phyloP scores from a whole-genome alignment of 1,140 invertebrate species.

The Nautilus pompilius region DNA sequence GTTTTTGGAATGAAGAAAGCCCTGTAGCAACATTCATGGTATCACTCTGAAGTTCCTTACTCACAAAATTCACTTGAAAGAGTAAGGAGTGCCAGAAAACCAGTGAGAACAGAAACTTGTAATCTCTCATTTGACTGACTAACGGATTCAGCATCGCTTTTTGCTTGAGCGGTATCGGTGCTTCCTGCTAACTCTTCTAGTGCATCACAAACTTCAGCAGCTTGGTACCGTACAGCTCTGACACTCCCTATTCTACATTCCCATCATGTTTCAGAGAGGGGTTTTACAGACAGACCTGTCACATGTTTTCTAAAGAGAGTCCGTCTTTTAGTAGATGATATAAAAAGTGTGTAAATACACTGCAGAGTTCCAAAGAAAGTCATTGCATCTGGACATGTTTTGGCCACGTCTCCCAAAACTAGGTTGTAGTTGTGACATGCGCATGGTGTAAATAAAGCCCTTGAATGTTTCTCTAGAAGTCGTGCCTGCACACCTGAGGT shows the following conservation, averaged over 20 bases:
- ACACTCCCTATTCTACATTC: not conserved
- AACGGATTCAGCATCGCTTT: not conserved
- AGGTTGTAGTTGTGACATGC: not conserved
- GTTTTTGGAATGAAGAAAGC: constrained; percentile 1
- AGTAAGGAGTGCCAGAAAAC: not conserved
- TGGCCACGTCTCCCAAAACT: not conserved
- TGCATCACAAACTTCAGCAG: not conserved
- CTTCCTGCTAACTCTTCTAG: not conserved
- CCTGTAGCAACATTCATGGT: constrained; percentile 2
- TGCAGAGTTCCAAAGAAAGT: not conserved
- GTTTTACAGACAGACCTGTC: constrained; percentile 2
- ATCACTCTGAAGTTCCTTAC: not conserved
- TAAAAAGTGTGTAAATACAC: not conserved
- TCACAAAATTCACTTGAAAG: constrained; percentile 1
- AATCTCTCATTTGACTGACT: constrained; percentile 1
- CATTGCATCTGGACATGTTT: not conserved
- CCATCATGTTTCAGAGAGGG: not conserved
- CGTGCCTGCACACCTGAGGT: no score
- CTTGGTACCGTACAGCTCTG: not conserved
- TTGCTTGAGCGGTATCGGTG: not conserved
- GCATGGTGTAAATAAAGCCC: no score
- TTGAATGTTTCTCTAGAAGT: no score
- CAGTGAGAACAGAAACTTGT: not conserved
- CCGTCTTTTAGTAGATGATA: not conserved
- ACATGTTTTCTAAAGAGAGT: not conserved